Percentiles rank a stretch among this genome's conserved stretches.
Evolutionary conservation across 2,888 invertebrate genomes (phyloP).

Genomic region (Machimus atricapillus): DNA sequence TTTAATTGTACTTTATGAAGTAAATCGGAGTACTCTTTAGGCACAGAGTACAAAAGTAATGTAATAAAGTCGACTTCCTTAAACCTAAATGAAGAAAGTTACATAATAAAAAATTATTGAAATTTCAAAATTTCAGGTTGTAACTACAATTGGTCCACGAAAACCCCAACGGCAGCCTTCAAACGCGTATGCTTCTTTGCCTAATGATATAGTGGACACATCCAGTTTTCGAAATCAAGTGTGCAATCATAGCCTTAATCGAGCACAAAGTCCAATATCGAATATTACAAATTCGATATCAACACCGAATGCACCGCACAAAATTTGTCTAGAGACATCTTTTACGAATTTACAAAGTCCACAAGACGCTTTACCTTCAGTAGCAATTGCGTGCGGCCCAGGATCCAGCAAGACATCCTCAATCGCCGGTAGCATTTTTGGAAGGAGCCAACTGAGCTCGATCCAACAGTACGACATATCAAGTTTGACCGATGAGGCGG

Average conservation of each 20-base stretch:
- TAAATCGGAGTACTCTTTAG: no score
- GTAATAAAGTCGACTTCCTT: not conserved
- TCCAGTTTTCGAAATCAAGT: slow-evolving; percentile 48
- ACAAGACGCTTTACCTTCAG: slow-evolving; percentile 50
- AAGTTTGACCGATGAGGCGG: slow-evolving; percentile 58
- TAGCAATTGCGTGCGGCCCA: slow-evolving; percentile 48
- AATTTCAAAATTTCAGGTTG: slow-evolving; percentile 66
- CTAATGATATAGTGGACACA: slow-evolving; percentile 56
- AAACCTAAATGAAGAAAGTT: not conserved
- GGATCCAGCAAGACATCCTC: slow-evolving; percentile 59
- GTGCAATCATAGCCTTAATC: slow-evolving; percentile 49
- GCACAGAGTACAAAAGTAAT: not conserved
- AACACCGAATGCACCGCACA: slow-evolving; percentile 66
- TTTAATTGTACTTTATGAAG: no score
- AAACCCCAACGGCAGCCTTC: slow-evolving; percentile 73
- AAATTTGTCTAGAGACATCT: slow-evolving; percentile 76
- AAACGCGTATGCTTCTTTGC: slow-evolving; percentile 61
- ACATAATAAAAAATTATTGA: not conserved
- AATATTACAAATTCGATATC: slow-evolving; percentile 57
- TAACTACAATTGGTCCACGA: slow-evolving; percentile 79
- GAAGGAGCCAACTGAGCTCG: slow-evolving; percentile 61
- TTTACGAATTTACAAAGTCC: slow-evolving; percentile 74
- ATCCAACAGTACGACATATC: slow-evolving; percentile 62
- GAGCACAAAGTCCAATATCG: slow-evolving; percentile 66
- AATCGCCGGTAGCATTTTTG: slow-evolving; percentile 59